These are phyloP conservation scores for Vultur gryphus DNA, from an alignment of 2,797 vertebrate genomes.

Conservation along the genomic window DNA sequence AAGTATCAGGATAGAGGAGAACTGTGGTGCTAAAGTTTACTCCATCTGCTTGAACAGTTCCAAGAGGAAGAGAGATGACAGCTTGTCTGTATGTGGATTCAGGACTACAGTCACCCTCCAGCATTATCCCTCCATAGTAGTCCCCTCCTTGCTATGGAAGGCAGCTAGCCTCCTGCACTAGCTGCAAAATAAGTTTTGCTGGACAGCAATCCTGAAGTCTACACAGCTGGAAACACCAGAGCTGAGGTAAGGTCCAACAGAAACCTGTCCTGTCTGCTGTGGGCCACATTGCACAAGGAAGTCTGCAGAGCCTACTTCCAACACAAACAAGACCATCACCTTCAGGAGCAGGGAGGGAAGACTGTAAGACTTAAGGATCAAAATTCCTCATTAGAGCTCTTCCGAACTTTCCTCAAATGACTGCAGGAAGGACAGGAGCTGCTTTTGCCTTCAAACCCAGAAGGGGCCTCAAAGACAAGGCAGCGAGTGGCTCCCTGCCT, in stretches of 20 bases:
- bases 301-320: neutral
- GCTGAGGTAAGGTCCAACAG: neutral
- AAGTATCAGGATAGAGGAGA: neutral
- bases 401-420: neutral
- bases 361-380: neutral
- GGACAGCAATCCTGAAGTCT: neutral
- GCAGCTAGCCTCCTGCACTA: neutral
- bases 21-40: neutral
- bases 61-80: neutral
- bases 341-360: neutral
- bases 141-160: neutral
- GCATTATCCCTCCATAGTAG: neutral
- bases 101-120: neutral
- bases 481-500: neutral
- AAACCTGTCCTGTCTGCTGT: neutral
- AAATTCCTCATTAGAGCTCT: neutral
- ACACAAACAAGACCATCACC: neutral
- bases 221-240: neutral
- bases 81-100: neutral
- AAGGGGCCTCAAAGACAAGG: neutral
- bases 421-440: neutral
- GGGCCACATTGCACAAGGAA: fast-evolving
- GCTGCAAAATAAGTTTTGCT: neutral
- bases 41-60: neutral
- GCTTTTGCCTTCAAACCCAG: neutral